Percentiles rank a stretch among this genome's conserved stretches.
Conservation (phyloP, 2,888 invertebrate genomes). For the Lumbricus terrestris region DNA sequence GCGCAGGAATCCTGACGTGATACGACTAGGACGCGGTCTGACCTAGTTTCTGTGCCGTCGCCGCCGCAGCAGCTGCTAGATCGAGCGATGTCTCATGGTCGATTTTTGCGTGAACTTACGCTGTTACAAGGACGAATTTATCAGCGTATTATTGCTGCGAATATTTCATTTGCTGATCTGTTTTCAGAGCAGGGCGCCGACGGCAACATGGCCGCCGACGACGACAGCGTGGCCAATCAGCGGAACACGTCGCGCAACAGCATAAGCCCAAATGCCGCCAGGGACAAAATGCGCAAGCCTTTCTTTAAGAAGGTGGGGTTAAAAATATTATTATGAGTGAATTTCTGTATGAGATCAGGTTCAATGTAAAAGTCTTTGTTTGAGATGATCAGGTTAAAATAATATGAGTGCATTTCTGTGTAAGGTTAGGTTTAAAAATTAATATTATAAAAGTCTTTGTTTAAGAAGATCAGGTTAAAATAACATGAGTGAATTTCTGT, state of each 20-base stretch:
- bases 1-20: not conserved
- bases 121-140: not conserved
- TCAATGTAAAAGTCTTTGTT: conserved; percentile 96
- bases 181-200: conserved; percentile 59
- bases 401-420: no score
- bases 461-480: conserved; percentile 58
- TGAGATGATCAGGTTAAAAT: conserved; percentile 73
- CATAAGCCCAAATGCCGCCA: conserved; percentile 9
- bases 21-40: not conserved
- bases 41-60: not conserved
- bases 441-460: no score
- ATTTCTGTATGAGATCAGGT: conserved; percentile 86
- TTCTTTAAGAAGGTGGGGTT: conserved; percentile 89
- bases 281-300: conserved; percentile 84
- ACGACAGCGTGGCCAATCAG: conserved; percentile 79
- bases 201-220: conserved; percentile 65
- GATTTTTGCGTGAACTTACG: not conserved
- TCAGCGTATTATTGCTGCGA: no score
- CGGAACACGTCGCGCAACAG: conserved; percentile 60
- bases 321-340: conserved; percentile 86
- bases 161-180: not conserved
- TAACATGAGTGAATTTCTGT: no score
- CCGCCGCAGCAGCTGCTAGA: no score
- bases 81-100: not conserved
- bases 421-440: no score